Base-by-base conservation (phyloP, 2,797 vertebrate species). In the Steatocranus sp. region DNA sequence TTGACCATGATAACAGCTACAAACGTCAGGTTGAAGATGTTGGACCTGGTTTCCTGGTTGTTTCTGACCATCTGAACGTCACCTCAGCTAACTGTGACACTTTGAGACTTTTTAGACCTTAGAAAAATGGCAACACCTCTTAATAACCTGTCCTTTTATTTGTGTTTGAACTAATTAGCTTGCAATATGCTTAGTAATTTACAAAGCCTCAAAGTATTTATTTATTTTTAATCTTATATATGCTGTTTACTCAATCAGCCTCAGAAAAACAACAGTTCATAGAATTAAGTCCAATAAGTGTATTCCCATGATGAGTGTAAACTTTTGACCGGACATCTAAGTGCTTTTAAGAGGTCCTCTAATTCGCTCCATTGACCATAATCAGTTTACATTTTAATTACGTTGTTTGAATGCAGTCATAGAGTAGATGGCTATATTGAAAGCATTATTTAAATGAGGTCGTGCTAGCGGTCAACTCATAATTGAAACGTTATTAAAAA, bases 51-150 rank as follows among this genome's bases (percentile, higher is more conserved):
- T 43, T 17, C 38, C 8, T 43, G 8, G 0, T 68, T 25, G 36
- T 0, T 68, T 68, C 38, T 68, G 63, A 2, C 8, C 5, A 25
- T 68, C 8, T 0, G 2, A 68, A 25, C 7, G 2, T 66, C n/a
- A 5, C 34, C n/a, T 66, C 34, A 3, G 34, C 61, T 0, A 15
- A 25, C 12, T 41, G 61, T 66, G 63, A 68, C 63, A 68, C 20
- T 68, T 25, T 68, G 20, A 38, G n/a, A 34, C 30, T 36, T 61
- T 38, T 38, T 36, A 14, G 12, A 1, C 2, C 2, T 27, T 68
- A 17, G 0, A 25, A 68, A 68, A 2, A 7, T 43, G 63, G 20
- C 14, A 43, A 11, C 20, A 46, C 4, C 2, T 70, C 38, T 11
- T 27, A 70, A 70, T 46, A 0, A 18, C 9, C 17, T 27, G 9